These are phyloP conservation scores for Centropus unirufus DNA, from an alignment of 2,113 vertebrate species.

Conservation along the genomic window DNA sequence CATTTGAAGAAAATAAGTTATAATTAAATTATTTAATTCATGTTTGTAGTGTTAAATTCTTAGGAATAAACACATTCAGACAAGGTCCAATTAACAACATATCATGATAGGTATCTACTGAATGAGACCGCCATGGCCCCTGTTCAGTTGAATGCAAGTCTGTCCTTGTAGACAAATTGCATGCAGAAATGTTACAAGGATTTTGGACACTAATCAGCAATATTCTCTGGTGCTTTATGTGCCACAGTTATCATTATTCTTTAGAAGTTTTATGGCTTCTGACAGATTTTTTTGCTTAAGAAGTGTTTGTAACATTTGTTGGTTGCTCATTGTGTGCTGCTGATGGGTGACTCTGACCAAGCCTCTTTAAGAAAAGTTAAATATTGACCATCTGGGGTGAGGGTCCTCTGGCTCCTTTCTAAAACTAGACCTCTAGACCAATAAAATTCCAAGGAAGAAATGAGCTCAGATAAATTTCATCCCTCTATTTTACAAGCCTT, in stretches of 20 bases:
- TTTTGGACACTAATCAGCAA: not conserved
- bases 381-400: not conserved
- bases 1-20: not conserved
- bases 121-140: not conserved
- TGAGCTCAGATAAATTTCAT: not conserved
- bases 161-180: not conserved
- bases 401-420: not conserved
- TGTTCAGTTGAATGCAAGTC: not conserved
- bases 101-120: not conserved
- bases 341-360: not conserved
- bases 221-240: not conserved
- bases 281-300: not conserved
- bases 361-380: not conserved
- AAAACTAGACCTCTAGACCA: not conserved
- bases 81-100: not conserved
- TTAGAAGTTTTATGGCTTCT: not conserved
- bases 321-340: not conserved
- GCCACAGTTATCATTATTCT: not conserved
- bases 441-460: not conserved
- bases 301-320: not conserved
- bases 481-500: not conserved
- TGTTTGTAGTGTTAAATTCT: not conserved
- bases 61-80: not conserved
- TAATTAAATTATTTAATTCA: not conserved
- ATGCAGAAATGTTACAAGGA: not conserved